These are phyloP conservation scores for Melieria omissa DNA, from an alignment of 2,888 invertebrate species.

Conservation along the genomic window DNA sequence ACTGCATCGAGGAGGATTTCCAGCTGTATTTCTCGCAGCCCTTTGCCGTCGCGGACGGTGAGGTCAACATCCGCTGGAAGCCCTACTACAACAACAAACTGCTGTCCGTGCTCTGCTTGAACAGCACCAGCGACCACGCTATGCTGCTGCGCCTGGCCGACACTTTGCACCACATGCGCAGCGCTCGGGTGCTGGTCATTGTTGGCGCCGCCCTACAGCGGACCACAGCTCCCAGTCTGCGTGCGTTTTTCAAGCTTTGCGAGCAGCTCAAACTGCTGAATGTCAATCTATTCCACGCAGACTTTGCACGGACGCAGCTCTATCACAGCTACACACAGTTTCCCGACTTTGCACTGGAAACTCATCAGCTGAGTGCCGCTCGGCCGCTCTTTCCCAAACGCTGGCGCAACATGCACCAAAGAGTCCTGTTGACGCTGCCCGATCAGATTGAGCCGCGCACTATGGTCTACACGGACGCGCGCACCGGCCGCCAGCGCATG, in stretches of 20 bases:
- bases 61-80: not conserved
- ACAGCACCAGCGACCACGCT: not conserved
- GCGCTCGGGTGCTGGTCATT: constrained; percentile 7
- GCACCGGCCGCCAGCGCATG: not conserved
- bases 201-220: not conserved
- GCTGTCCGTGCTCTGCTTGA: constrained; percentile 14
- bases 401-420: not conserved
- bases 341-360: constrained; percentile 22
- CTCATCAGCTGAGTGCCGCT: not conserved
- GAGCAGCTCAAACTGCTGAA: constrained; percentile 21
- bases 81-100: constrained; percentile 1
- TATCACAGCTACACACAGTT: constrained; percentile 32
- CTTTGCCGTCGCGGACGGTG: not conserved
- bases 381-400: constrained; percentile 15
- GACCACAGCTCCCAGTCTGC: not conserved
- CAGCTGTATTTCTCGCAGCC: constrained; percentile 2
- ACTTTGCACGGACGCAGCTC: constrained; percentile 7
- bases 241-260: constrained; percentile 16
- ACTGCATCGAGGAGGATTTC: constrained; percentile 15
- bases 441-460: constrained; percentile 29
- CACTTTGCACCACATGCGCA: constrained; percentile 13
- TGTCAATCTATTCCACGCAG: constrained; percentile 18
- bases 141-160: constrained; percentile 14
- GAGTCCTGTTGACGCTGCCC: constrained; percentile 1
- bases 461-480: constrained; percentile 3